A percentile compares a stretch with the other conserved stretches of the same genome.
Conservation (phyloP, 2,888 invertebrate species). For the Notodonta dromedarius region DNA sequence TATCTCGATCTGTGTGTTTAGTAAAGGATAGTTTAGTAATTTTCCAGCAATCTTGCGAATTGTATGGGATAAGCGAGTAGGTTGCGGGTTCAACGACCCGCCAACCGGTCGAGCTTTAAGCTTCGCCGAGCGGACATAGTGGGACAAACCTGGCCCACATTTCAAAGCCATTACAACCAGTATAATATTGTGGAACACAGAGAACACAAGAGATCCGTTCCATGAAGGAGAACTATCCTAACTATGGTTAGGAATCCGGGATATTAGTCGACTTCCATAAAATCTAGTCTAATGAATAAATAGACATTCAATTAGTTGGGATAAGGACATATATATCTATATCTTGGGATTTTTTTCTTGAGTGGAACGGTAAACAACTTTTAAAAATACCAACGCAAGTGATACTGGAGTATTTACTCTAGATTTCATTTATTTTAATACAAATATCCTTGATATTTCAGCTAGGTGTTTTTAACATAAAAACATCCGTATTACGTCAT, state of each 20-base stretch:
- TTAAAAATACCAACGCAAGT: too few relatives aligned
- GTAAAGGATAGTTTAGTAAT: slow-evolving; percentile 37
- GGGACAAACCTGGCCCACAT: slow-evolving; percentile 79
- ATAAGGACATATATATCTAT: too few relatives aligned
- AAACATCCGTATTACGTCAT: too few relatives aligned
- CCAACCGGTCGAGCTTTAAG: slow-evolving; percentile 80
- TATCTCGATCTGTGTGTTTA: slow-evolving; percentile 25
- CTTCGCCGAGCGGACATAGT: slow-evolving; percentile 66
- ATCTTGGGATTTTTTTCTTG: too few relatives aligned
- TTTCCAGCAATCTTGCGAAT: slow-evolving; percentile 42
- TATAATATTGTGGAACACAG: slow-evolving; percentile 29
- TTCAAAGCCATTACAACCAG: slow-evolving; percentile 51
- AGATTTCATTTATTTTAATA: too few relatives aligned
- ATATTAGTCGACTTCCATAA: slow-evolving; percentile 11
- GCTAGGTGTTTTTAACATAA: too few relatives aligned
- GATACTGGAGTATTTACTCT: too few relatives aligned
- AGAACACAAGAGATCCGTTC: too few relatives aligned
- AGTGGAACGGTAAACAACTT: too few relatives aligned
- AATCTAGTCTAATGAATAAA: slow-evolving; percentile 4
- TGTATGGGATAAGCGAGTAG: slow-evolving; percentile 66
- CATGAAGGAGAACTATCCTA: too few relatives aligned
- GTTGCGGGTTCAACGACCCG: slow-evolving; percentile 76
- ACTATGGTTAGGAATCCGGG: slow-evolving; percentile 6
- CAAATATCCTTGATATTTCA: too few relatives aligned
- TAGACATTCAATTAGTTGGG: slow-evolving; percentile 8